Percentiles rank a stretch among this genome's conserved stretches.
These are phyloP conservation scores for Coleophora flavipennella DNA, from an alignment of 2,888 invertebrate genomes.

Conservation along the genomic window DNA sequence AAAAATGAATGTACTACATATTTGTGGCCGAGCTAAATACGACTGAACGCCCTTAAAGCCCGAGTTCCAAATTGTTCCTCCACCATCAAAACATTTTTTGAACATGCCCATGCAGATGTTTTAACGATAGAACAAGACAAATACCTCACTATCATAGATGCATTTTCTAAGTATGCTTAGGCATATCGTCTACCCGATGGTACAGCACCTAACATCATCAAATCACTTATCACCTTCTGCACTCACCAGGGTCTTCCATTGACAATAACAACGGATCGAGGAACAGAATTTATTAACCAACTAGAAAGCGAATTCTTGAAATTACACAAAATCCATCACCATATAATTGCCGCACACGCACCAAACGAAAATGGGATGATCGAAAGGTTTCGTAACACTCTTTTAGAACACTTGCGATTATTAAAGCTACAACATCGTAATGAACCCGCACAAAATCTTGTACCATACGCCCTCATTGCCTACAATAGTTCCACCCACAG, in stretches of 20 bases:
- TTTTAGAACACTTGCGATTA: slow-evolving; percentile 4
- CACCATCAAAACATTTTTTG: not conserved
- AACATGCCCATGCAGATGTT: slow-evolving; percentile 1
- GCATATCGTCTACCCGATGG: not conserved
- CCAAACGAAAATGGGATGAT: slow-evolving; percentile 15
- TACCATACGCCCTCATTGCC: too few relatives aligned
- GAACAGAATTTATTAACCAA: slow-evolving; percentile 14
- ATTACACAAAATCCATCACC: slow-evolving; percentile 13
- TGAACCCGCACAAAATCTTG: slow-evolving; percentile 4
- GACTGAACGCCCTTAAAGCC: slow-evolving; percentile 4
- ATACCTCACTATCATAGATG: slow-evolving; percentile 1
- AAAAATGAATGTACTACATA: slow-evolving; percentile 9
- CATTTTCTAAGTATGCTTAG: not conserved
- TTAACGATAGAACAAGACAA: slow-evolving; percentile 5
- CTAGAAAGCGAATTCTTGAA: slow-evolving; percentile 10
- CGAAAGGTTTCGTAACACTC: slow-evolving; percentile 6
- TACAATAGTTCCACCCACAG: too few relatives aligned
- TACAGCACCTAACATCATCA: not conserved
- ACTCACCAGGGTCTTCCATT: slow-evolving; percentile 10
- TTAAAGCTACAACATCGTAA: slow-evolving; percentile 3
- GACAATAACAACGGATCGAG: slow-evolving; percentile 5
- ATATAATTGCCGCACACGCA: slow-evolving; percentile 9
- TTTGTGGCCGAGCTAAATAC: slow-evolving; percentile 7
- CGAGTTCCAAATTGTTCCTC: slow-evolving; percentile 3
- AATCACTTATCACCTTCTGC: slow-evolving; percentile 1